A percentile compares a stretch with the other conserved stretches of the same genome.
These are phyloP conservation scores for Halcyon smyrnensis DNA, from an alignment of 2,797 vertebrate species.

Conservation along the genomic window DNA sequence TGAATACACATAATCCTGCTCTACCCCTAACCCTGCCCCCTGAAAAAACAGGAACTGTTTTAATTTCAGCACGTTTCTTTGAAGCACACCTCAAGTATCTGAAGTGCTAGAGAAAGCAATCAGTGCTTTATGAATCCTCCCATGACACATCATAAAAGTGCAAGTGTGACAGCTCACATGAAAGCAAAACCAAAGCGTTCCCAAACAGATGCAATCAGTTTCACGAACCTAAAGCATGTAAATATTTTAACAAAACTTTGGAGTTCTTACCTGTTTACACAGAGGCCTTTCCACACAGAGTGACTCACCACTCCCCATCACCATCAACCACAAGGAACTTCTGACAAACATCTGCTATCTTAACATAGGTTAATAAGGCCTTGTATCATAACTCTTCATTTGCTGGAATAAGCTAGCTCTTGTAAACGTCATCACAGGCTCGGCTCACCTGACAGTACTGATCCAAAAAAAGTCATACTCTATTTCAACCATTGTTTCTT, in stretches of 20 bases:
- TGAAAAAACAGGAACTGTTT: neutral
- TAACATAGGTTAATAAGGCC: neutral
- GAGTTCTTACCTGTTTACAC: constrained; percentile 1
- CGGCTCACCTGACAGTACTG: neutral
- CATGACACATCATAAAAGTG: neutral
- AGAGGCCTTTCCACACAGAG: neutral
- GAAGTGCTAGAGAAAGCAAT: neutral
- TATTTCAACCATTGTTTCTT: neutral
- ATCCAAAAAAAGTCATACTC: neutral
- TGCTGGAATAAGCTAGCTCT: neutral
- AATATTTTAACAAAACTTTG: neutral
- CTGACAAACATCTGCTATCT: neutral
- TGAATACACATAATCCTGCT: neutral
- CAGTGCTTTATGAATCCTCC: neutral
- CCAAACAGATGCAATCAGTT: neutral
- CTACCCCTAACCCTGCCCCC: neutral
- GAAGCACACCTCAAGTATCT: neutral
- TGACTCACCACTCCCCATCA: neutral
- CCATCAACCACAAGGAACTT: neutral
- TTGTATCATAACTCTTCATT: neutral
- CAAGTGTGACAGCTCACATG: neutral
- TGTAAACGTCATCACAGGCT: neutral
- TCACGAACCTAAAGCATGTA: neutral
- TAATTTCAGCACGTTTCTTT: neutral
- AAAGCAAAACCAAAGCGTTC: neutral